Percentiles rank a stretch among this genome's conserved stretches.
phyloP scores from a whole-genome alignment of 37 sponge, comb jelly and placozoan genomes.

The Beroe ovata region DNA sequence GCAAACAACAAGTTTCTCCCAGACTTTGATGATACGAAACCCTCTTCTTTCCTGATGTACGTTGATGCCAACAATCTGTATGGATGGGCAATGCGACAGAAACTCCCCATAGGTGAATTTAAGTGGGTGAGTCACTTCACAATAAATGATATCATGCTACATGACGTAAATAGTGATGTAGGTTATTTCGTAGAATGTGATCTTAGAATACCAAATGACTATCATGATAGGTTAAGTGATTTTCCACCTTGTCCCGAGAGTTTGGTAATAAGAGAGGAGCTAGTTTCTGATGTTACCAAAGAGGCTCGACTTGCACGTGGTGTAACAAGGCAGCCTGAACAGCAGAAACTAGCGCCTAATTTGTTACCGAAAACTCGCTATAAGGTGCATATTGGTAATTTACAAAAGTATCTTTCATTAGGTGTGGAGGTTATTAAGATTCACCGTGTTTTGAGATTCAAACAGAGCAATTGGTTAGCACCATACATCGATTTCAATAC shows the following conservation, averaged over 20 bases:
- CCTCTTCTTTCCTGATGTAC: neutral
- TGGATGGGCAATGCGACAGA: conserved; percentile 26
- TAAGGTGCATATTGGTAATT: neutral
- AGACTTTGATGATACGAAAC: conserved; percentile 26
- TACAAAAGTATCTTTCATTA: neutral
- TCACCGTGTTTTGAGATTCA: conserved; percentile 13
- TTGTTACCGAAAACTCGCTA: neutral
- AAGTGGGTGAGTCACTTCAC: neutral
- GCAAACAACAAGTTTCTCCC: conserved; percentile 43
- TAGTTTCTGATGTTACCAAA: neutral
- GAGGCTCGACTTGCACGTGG: neutral
- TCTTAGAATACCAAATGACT: neutral
- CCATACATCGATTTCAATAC: conserved; percentile 59
- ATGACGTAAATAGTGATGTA: neutral
- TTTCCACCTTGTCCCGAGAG: conserved; percentile 17
- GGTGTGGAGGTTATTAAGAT: neutral
- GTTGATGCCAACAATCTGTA: conserved; percentile 32
- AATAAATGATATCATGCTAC: neutral
- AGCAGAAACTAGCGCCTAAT: conserved; percentile 25
- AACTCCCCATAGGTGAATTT: neutral
- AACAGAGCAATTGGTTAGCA: neutral
- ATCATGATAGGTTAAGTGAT: conserved; percentile 26
- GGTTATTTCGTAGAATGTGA: conserved; percentile 5
- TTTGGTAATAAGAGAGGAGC: neutral
- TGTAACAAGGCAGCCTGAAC: neutral